phyloP scores from a whole-genome alignment of 1,140 invertebrate species.

The Augochlora pura region DNA sequence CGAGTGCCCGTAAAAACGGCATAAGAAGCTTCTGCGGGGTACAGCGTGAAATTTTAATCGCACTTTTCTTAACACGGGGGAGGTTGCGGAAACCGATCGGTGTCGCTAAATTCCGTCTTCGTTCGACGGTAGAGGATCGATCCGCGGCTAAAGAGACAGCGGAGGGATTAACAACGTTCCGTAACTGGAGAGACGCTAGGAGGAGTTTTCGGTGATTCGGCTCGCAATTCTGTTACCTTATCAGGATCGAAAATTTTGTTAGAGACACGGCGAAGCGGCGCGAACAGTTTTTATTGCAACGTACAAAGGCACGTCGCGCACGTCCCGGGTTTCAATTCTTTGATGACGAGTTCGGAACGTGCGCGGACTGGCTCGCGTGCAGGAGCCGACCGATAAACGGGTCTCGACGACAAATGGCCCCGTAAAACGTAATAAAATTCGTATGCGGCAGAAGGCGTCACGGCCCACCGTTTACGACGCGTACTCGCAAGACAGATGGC shows the following conservation, averaged over 20 bases:
- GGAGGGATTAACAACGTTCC: too few species aligned
- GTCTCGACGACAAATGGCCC: slow-evolving; percentile 39
- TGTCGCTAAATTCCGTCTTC: too few species aligned
- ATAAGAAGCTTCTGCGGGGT: too few species aligned
- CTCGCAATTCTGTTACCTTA: neutral
- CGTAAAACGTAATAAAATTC: slow-evolving; percentile 54
- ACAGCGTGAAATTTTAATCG: too few species aligned
- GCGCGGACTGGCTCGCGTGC: neutral
- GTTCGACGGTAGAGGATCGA: too few species aligned
- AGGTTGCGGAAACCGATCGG: too few species aligned
- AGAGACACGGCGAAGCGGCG: neutral
- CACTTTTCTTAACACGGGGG: too few species aligned
- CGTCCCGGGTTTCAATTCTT: slow-evolving; percentile 29
- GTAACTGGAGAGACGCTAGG: too few species aligned
- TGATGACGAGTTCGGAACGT: slow-evolving; percentile 11
- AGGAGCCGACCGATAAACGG: slow-evolving; percentile 46
- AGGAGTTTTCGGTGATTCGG: neutral
- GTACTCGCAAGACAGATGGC: slow-evolving; percentile 7
- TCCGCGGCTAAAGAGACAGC: neutral
- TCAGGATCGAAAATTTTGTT: neutral
- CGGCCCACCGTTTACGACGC: slow-evolving; percentile 30
- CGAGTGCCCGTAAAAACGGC: too few species aligned
- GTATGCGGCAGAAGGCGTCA: slow-evolving; percentile 27
- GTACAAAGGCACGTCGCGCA: neutral
- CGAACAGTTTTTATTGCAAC: neutral